Evolutionary conservation across 2,797 vertebrate genomes (phyloP), one percentile per base, ranked within the genome.

Genomic region (Bovichtus variegatus): DNA sequence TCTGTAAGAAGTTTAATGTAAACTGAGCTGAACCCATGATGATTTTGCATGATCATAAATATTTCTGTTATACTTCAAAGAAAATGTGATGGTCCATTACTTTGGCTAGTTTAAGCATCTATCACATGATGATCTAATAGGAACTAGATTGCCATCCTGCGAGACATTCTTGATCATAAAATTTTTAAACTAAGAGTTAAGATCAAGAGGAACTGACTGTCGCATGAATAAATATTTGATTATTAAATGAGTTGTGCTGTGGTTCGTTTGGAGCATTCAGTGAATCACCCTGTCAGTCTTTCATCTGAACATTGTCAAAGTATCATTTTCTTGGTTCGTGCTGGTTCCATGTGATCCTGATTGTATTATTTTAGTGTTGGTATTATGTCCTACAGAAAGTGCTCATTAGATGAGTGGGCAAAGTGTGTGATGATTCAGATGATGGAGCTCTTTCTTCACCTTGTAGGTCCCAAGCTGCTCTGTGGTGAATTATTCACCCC

Each of bases 401-500:
- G 21, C 18, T 71, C 38, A 27, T 75, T 46, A 65, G 34, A 44
- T 47, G 44, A 78, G 61, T 46, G 66, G 21, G 19, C 53, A 71
- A 75, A 63, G 79, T 59, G 63, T 68, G 58, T 36, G 74, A 67
- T 69, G 61, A 72, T 75, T 79, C 74, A 74, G 50, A 65, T 76
- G 65, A 81, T 34, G 10, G 69, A 71, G 68, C 73, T 41, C 84
- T 78, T 86, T 87, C 70, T 84, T 88, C 51, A 46, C 76, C 43
- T 61, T 15, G n/a, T 47, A 15, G 64, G 51, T n/a, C 54, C 47
- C 69, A 69, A 74, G 80, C 84, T 81, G 84, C 78, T 31, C 13
- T 23, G 31, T 74, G 21, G 19, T 90, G 74, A 91, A 92, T 89
- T 80, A 92, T 92, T 92, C 47, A 90, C 1, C 4, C 16, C 0